These are phyloP conservation scores for Neodiprion virginianus DNA, from an alignment of 1,140 invertebrate genomes.

Conservation along the genomic window DNA sequence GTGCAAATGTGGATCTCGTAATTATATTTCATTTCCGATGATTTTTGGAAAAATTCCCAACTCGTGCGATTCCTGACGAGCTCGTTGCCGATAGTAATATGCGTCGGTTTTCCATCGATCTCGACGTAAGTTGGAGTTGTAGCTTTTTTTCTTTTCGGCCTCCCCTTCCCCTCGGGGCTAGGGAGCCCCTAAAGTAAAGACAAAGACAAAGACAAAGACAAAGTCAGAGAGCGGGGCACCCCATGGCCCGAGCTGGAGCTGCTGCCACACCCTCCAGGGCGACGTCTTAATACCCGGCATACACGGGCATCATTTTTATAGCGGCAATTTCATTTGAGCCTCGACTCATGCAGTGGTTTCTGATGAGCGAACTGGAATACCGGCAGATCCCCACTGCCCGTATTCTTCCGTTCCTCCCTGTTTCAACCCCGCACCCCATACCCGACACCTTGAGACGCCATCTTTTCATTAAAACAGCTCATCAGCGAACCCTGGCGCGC, in stretches of 20 bases:
- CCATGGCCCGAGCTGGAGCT: neutral
- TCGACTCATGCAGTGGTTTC: conserved; percentile 58
- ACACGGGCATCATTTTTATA: conserved; percentile 59
- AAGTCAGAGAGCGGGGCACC: conserved; percentile 22
- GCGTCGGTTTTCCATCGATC: too few species aligned
- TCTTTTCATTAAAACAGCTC: conserved; percentile 61
- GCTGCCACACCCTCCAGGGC: neutral
- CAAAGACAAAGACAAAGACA: neutral
- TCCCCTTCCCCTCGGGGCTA: too few species aligned
- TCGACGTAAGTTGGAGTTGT: too few species aligned
- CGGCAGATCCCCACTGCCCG: conserved; percentile 8
- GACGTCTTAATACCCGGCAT: conserved; percentile 45
- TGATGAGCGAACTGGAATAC: conserved; percentile 52
- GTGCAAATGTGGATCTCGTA: too few species aligned
- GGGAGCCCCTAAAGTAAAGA: too few species aligned
- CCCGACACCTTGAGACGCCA: conserved; percentile 39
- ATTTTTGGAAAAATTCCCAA: too few species aligned
- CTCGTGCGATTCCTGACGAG: too few species aligned
- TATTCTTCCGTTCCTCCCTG: neutral
- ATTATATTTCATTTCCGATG: too few species aligned
- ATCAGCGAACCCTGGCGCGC: conserved; percentile 47
- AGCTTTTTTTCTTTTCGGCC: too few species aligned
- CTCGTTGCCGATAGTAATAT: too few species aligned
- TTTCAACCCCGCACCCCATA: conserved; percentile 16
- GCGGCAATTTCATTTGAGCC: conserved; percentile 60